Conservation (phyloP, 2,797 vertebrate species). For the Scolopax rusticola region DNA sequence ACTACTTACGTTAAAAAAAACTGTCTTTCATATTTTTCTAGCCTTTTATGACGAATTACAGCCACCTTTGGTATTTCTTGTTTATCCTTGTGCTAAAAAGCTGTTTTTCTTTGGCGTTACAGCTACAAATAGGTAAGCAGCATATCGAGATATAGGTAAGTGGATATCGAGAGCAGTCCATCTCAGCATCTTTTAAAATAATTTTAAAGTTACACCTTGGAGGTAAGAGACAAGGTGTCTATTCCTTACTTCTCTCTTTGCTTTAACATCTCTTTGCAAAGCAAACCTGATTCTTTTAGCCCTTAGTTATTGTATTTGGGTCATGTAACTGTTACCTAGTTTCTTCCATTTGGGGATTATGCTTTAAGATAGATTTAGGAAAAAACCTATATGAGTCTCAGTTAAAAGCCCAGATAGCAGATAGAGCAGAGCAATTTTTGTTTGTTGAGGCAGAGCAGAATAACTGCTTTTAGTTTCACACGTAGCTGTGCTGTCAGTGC, state of each 20-base stretch:
- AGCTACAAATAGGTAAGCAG: neutral
- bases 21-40: neutral
- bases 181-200: neutral
- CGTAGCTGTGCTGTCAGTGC: neutral
- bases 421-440: neutral
- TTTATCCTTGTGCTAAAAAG: neutral
- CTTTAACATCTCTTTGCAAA: neutral
- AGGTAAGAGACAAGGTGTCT: neutral
- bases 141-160: neutral
- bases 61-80: neutral
- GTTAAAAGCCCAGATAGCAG: neutral
- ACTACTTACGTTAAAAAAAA: neutral
- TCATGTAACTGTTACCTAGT: neutral
- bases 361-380: neutral
- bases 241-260: neutral
- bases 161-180: neutral
- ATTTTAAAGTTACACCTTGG: neutral
- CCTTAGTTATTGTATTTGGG: constrained; percentile 28
- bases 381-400: neutral
- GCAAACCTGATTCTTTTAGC: neutral
- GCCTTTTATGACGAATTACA: neutral
- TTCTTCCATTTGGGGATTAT: constrained; percentile 16
- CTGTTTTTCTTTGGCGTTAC: neutral
- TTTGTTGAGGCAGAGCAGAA: neutral
- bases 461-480: neutral